Conservation (phyloP, 2,113 vertebrate genomes). For the Ellobius talpinus region DNA sequence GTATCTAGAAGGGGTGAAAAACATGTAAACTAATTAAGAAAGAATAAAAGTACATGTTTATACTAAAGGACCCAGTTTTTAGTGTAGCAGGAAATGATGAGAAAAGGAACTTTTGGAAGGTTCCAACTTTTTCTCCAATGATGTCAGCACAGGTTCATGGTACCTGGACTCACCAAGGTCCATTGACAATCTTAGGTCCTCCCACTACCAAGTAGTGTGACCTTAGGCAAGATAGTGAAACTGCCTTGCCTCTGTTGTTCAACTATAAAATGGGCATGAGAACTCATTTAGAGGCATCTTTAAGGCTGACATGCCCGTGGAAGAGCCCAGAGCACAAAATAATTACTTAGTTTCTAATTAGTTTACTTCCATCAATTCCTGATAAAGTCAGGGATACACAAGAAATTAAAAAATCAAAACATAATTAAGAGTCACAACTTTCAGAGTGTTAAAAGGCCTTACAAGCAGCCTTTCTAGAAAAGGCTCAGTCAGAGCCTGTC, state of each 20-base stretch:
- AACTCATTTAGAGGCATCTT: conserved; percentile 5
- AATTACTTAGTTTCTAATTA: conserved; percentile 7
- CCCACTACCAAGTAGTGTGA: background rate
- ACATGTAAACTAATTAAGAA: background rate
- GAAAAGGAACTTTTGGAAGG: background rate
- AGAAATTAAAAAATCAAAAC: background rate
- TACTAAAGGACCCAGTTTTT: conserved; percentile 10
- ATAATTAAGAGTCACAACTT: conserved; percentile 14
- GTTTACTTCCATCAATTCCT: background rate
- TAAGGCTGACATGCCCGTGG: background rate
- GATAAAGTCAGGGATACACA: background rate
- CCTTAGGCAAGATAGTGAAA: background rate
- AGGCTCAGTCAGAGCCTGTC: background rate
- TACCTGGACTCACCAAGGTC: background rate
- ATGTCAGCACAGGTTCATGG: background rate
- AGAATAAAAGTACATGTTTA: background rate
- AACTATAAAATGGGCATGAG: conserved; percentile 4
- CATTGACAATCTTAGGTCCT: background rate
- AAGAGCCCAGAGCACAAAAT: conserved; percentile 6
- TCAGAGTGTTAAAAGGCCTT: background rate
- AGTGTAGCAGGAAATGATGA: background rate
- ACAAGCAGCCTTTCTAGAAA: conserved; percentile 20
- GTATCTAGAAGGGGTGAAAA: background rate
- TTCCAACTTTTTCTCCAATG: background rate
- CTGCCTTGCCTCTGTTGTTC: background rate